These are phyloP conservation scores for Macrostomum cliftonense DNA, from an alignment of 2,888 invertebrate species.

Conservation along the genomic window DNA sequence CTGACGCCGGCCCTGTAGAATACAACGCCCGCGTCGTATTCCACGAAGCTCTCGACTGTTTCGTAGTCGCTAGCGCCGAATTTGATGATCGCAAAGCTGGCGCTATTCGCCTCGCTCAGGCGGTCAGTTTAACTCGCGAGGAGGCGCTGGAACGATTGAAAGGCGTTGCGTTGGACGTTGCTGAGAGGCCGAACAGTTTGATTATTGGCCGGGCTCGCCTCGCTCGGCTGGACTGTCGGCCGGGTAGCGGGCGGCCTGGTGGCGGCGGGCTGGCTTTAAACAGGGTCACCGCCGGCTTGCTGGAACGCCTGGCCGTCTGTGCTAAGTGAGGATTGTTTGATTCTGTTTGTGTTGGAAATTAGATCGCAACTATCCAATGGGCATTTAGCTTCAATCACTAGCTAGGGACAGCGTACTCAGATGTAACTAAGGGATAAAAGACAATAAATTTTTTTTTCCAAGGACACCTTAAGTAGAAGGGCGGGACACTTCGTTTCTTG, in stretches of 20 bases:
- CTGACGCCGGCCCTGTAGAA: constrained; percentile 35
- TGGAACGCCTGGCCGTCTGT: constrained; percentile 72
- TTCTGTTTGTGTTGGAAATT: too few relatives aligned
- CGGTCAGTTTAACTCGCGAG: not conserved
- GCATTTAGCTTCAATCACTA: too few relatives aligned
- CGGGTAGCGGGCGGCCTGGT: not conserved
- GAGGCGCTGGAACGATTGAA: not conserved
- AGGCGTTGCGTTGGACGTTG: not conserved
- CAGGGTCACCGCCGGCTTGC: constrained; percentile 22
- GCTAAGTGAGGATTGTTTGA: too few relatives aligned
- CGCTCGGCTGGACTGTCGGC: not conserved
- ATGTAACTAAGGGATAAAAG: too few relatives aligned
- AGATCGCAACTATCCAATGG: too few relatives aligned
- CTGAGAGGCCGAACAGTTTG: not conserved
- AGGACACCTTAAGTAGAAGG: too few relatives aligned
- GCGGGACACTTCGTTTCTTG: too few relatives aligned
- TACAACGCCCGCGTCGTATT: constrained; percentile 35
- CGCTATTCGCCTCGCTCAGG: constrained; percentile 16
- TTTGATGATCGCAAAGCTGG: constrained; percentile 42
- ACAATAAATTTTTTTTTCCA: too few relatives aligned
- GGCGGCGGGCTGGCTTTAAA: constrained; percentile 25
- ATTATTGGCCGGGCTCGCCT: not conserved
- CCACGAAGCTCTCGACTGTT: constrained; percentile 74
- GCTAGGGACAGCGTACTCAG: too few relatives aligned
- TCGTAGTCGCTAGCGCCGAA: constrained; percentile 56